Evolutionary conservation across 2,888 invertebrate genomes (phyloP).

Genomic region (Dryobotodes eremita): DNA sequence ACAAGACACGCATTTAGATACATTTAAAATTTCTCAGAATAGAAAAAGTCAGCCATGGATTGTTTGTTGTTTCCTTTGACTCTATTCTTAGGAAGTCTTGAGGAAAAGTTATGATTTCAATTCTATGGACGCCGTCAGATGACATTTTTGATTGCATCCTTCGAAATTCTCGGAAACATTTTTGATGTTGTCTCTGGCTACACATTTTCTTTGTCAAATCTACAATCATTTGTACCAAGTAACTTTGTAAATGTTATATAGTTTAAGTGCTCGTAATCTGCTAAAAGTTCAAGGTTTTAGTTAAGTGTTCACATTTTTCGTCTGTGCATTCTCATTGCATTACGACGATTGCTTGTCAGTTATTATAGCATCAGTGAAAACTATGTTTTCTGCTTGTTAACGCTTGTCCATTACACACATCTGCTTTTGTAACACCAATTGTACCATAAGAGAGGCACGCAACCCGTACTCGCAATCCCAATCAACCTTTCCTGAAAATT

Average conservation of each 20-base stretch:
- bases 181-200: not conserved
- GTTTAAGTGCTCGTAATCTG: constrained; percentile 16
- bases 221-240: not conserved
- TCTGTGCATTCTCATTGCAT: constrained; percentile 29
- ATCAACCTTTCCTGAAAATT: no score
- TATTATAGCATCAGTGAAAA: constrained; percentile 32
- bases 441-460: no score
- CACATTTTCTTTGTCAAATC: not conserved
- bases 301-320: constrained; percentile 36
- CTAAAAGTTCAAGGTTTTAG: constrained; percentile 40
- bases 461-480: no score
- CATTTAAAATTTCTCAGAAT: constrained; percentile 37
- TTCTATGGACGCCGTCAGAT: constrained; percentile 23
- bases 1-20: constrained; percentile 8
- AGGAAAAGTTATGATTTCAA: constrained; percentile 23
- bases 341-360: constrained; percentile 34
- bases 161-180: constrained; percentile 1
- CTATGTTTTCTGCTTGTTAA: constrained; percentile 29
- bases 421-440: no score
- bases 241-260: not conserved
- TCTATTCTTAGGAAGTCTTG: constrained; percentile 25
- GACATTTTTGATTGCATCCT: constrained; percentile 31
- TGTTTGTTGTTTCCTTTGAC: constrained; percentile 8
- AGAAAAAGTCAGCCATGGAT: constrained; percentile 23
- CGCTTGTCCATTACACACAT: constrained; percentile 15